Evolutionary conservation across 2,888 invertebrate genomes (phyloP).

Genomic region (Mermis nigrescens): DNA sequence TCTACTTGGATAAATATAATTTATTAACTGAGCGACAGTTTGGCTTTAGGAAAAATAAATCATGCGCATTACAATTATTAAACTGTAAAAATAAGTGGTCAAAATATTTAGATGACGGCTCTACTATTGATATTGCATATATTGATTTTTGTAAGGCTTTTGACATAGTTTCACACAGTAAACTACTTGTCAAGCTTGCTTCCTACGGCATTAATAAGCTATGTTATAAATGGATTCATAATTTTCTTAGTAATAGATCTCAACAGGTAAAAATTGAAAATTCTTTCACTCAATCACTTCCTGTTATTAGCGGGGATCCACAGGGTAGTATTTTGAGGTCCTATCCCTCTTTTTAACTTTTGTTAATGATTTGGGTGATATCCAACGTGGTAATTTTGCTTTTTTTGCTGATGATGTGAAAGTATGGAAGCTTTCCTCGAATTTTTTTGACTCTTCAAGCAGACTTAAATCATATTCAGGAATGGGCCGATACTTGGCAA

Average conservation of each 20-base stretch:
- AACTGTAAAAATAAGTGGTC: constrained; percentile 2
- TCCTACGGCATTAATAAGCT: neutral
- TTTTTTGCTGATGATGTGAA: constrained; percentile 7
- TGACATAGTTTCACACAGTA: constrained; percentile 3
- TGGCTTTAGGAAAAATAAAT: constrained; percentile 7
- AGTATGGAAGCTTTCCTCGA: neutral
- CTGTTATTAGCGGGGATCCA: neutral
- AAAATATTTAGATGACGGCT: constrained; percentile 3
- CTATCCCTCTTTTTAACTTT: neutral
- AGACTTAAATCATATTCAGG: neutral
- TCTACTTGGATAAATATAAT: neutral
- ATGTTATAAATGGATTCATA: neutral
- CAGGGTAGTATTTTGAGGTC: neutral
- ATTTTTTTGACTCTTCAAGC: neutral
- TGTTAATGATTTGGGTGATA: constrained; percentile 4
- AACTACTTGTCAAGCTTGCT: neutral
- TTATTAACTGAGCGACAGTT: neutral
- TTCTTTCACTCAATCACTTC: neutral
- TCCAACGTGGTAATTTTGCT: neutral
- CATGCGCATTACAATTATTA: neutral
- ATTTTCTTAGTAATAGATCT: neutral
- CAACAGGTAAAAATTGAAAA: neutral
- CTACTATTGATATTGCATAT: constrained; percentile 4
- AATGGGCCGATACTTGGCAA: no score
- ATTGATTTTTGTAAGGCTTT: constrained; percentile 8